Evolutionary conservation across 2,113 vertebrate genomes (phyloP), one percentile per base, ranked within the genome.

Genomic region (Scophthalmus maximus): DNA sequence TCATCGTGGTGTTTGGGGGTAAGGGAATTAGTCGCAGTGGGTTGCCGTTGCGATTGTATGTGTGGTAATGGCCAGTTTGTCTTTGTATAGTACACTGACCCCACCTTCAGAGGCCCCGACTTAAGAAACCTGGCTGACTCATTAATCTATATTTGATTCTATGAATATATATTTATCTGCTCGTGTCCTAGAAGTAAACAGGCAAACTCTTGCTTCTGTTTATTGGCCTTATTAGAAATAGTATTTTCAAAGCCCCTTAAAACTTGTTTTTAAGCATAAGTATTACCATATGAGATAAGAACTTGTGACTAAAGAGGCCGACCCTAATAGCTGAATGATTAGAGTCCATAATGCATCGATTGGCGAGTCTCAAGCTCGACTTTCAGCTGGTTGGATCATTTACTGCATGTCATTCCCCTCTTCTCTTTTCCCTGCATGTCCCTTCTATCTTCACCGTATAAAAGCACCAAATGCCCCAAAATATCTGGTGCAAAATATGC

Each of bases 1-100:
- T 46, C 79, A 49, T 74, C 6, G 2, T n/a, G n/a, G n/a, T n/a
- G n/a, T n/a, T n/a, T n/a, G 66, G 1, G 68, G 59, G 22, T 57
- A 4, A 62, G 34, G 53, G 73, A 89, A 83, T 88, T 78, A 52
- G 74, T 14, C 61, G 67, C 75, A 15, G 77, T 53, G 67, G 76
- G 64, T 74, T 73, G 72, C 55, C 68, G 72, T 66, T 73, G 29
- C 61, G 55, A 75, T 62, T 15, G 18, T n/a, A 15, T 71, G 42
- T 20, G 42, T 62, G 60, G 6, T 78, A 34, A 27, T 29, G 51
- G 34, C 32, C 70, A 34, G 38, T 76, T 62, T 80, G 23, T 29
- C 25, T 60, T 47, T 58, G 30, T 26, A 47, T 49, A 57, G 17
- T 18, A 40, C 66, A 59, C 74, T 69, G 82, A 78, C 53, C 56